Conservation (phyloP, 1,140 invertebrate species). For the Euwallacea similis region DNA sequence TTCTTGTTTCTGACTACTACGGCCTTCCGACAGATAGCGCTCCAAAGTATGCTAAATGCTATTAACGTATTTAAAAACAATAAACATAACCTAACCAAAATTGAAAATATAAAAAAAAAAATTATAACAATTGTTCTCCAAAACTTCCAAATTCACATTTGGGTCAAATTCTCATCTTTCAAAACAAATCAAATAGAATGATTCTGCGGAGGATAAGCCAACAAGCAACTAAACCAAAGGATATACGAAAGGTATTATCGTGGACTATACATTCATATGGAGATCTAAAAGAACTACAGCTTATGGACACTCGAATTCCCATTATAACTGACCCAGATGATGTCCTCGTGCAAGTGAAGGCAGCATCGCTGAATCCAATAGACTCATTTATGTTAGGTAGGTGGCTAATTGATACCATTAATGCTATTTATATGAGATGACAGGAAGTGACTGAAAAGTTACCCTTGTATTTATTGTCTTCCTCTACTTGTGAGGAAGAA, state of each 20-base stretch:
- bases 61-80: too few relatives aligned
- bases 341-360: slow-evolving; percentile 76
- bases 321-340: slow-evolving; percentile 70
- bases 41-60: too few relatives aligned
- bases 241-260: slow-evolving; percentile 60
- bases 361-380: slow-evolving; percentile 89
- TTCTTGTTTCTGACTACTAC: too few relatives aligned
- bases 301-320: slow-evolving; percentile 66
- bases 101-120: too few relatives aligned
- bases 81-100: too few relatives aligned
- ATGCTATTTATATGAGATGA: neutral
- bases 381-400: slow-evolving; percentile 82
- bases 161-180: too few relatives aligned
- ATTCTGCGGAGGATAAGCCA: slow-evolving; percentile 20
- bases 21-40: too few relatives aligned
- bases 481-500: neutral
- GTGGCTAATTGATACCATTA: neutral
- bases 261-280: slow-evolving; percentile 81
- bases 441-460: neutral
- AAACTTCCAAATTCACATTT: too few relatives aligned
- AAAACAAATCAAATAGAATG: neutral
- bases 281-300: slow-evolving; percentile 65
- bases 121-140: too few relatives aligned
- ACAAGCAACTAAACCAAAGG: slow-evolving; percentile 23
- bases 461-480: neutral